Evolutionary conservation across 2,797 vertebrate genomes (phyloP), one percentile per base, ranked within the genome.

Genomic region (Denticeps clupeoides): DNA sequence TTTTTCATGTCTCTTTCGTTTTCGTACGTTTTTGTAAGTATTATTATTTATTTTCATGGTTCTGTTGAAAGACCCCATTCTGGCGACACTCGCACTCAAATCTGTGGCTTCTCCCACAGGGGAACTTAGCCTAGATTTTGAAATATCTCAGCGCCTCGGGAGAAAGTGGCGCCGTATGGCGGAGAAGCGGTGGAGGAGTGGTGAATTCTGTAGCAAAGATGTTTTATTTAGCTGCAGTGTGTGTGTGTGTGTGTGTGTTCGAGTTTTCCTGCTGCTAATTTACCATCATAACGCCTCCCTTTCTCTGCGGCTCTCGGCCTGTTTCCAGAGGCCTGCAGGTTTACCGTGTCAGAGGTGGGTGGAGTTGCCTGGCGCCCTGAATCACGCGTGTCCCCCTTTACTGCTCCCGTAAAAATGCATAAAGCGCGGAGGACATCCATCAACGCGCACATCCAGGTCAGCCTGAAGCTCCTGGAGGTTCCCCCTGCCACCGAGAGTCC

Each of bases 91-190:
- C 45, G 54, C 47, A 25, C 31, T 55, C 53, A 44, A 60, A 68
- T 68, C 47, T 72, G 63, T 66, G 67, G 59, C 59, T 50, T 63
- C 63, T 69, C 65, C 63, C 67, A 27, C 43, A 63, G 63, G 70
- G 59, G 40, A 59, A 48, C 53, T 59, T 64, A 68, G 49, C 70
- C 65, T 66, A 72, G 60, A 69, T 72, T 59, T 64, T 47, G 52
- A 66, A 66, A 64, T 66, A 59, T 54, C 53, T 56, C 44, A 25
- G 40, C 2, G 43, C 51, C 57, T 52, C 60, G 32, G 40, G 60
- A 62, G 59, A 50, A 46, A 32, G 41, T 31, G 51, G 49, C 23
- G 49, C 45, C 37, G 26, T 48, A 56, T 59, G 49, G 35, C 44
- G 47, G 49, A 45, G 48, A 53, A 62, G 63, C 48, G 32, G 12